Percentiles rank a stretch among this genome's conserved stretches.
phyloP scores from a whole-genome alignment of 2,113 vertebrate genomes.

The Actenoides lindsayi region DNA sequence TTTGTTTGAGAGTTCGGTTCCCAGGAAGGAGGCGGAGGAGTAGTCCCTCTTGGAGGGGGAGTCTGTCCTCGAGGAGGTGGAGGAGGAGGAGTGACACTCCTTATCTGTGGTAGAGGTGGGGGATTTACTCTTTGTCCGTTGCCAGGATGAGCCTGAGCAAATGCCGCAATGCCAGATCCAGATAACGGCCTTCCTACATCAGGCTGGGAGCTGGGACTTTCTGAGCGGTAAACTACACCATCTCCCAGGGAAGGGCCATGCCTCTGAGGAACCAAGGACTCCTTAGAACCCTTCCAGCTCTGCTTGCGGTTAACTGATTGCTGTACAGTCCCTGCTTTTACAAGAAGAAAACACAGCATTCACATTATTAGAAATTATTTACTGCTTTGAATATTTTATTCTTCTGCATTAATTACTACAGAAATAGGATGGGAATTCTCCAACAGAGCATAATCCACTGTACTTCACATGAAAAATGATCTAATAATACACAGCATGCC shows the following conservation, averaged over 20 bases:
- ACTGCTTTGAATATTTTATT: neutral
- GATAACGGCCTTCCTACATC: conserved; percentile 85
- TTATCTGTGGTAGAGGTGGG: conserved; percentile 87
- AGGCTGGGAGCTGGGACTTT: conserved; percentile 86
- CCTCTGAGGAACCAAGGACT: conserved; percentile 89
- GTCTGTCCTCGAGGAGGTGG: conserved; percentile 84
- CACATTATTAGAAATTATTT: neutral
- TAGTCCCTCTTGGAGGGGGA: conserved; percentile 81
- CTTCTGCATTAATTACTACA: neutral
- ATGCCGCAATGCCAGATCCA: conserved; percentile 81
- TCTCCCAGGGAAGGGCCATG: conserved; percentile 86
- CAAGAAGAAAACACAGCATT: conserved; percentile 20
- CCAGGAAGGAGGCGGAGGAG: conserved; percentile 87
- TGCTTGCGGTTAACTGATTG: conserved; percentile 87
- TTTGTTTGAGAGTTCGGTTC: conserved; percentile 90
- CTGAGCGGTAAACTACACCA: conserved; percentile 84
- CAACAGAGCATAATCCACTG: neutral
- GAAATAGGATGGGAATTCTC: neutral
- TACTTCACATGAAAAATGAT: neutral
- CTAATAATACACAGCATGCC: neutral
- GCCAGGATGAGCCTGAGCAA: conserved; percentile 83
- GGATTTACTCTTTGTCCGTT: conserved; percentile 89
- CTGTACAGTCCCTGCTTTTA: conserved; percentile 78
- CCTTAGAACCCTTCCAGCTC: conserved; percentile 98
- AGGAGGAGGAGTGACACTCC: conserved; percentile 91